Conservation (phyloP, 2,888 invertebrate species). For the Drosophila histrio region DNA sequence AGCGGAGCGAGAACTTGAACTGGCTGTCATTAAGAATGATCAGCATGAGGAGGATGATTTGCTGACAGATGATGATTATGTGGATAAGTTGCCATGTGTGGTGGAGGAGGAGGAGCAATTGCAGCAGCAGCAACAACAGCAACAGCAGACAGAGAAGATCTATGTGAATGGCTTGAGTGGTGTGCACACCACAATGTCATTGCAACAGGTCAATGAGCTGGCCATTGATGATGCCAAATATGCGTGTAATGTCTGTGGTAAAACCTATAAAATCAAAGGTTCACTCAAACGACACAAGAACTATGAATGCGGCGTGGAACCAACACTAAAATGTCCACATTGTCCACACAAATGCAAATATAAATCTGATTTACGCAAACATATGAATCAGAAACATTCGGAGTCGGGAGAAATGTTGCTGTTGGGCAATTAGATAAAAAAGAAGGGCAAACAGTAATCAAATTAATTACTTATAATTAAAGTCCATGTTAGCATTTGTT, state of each 20-base stretch:
- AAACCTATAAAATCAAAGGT: conserved; percentile 92
- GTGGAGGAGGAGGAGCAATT: conserved; percentile 22
- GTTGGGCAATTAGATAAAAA: conserved; percentile 17
- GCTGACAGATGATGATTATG: conserved; percentile 53
- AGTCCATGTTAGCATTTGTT: conserved; percentile 47
- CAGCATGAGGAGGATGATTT: conserved; percentile 47
- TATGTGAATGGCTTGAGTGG: conserved; percentile 54
- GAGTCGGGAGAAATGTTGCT: conserved; percentile 52
- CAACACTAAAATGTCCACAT: conserved; percentile 81
- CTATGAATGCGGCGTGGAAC: conserved; percentile 87
- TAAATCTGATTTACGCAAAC: conserved; percentile 83
- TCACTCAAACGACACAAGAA: conserved; percentile 91
- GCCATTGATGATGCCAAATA: conserved; percentile 76
- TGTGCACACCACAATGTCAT: conserved; percentile 45
- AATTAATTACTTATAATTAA: neutral
- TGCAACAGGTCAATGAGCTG: conserved; percentile 56
- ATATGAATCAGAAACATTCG: conserved; percentile 82
- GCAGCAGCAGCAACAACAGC: neutral
- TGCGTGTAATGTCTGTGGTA: conserved; percentile 90
- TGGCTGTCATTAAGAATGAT: conserved; percentile 58
- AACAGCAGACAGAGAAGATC: conserved; percentile 42
- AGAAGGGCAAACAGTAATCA: neutral
- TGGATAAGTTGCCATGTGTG: conserved; percentile 45
- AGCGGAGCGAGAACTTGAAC: conserved; percentile 62
- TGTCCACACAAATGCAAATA: conserved; percentile 84